A percentile compares a stretch with the other conserved stretches of the same genome.
phyloP scores from a whole-genome alignment of 1,140 invertebrate genomes.

The Bradysia coprophila region DNA sequence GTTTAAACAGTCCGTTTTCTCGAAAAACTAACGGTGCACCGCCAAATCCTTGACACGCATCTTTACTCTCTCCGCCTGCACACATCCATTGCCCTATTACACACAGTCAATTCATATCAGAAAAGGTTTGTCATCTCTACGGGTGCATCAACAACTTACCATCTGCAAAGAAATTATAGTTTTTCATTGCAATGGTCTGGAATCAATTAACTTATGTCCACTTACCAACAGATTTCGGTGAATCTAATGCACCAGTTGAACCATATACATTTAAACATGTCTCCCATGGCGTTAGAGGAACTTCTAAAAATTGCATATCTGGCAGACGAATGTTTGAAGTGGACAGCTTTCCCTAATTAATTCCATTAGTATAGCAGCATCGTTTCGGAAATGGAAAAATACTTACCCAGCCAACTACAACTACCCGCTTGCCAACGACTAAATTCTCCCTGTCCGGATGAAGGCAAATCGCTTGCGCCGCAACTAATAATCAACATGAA shows the following conservation, averaged over 20 bases:
- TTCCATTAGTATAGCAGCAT: conserved; percentile 8
- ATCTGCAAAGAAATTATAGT: no score
- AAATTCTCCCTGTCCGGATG: conserved; percentile 24
- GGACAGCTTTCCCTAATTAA: conserved; percentile 22
- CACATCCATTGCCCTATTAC: conserved; percentile 34
- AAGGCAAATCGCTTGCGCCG: conserved; percentile 31
- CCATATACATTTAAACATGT: conserved; percentile 20
- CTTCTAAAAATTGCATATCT: conserved; percentile 21
- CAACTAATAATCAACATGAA: conserved; percentile 23
- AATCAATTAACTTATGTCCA: no score
- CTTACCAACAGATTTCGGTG: conserved; percentile 18
- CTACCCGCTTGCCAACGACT: conserved; percentile 26
- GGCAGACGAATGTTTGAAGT: conserved; percentile 17
- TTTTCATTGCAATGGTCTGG: no score
- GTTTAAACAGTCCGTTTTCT: conserved; percentile 34
- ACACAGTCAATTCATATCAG: neutral
- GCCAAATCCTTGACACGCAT: conserved; percentile 50
- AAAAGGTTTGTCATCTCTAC: neutral
- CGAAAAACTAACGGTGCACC: conserved; percentile 40
- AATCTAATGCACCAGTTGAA: conserved; percentile 20
- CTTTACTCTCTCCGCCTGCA: conserved; percentile 41
- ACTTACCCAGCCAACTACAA: conserved; percentile 19
- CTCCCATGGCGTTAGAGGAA: conserved; percentile 22
- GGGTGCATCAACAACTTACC: no score
- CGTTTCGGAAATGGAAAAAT: no score